Conservation (phyloP, 2,797 vertebrate species). For the Pseudotriccus pelzelni region DNA sequence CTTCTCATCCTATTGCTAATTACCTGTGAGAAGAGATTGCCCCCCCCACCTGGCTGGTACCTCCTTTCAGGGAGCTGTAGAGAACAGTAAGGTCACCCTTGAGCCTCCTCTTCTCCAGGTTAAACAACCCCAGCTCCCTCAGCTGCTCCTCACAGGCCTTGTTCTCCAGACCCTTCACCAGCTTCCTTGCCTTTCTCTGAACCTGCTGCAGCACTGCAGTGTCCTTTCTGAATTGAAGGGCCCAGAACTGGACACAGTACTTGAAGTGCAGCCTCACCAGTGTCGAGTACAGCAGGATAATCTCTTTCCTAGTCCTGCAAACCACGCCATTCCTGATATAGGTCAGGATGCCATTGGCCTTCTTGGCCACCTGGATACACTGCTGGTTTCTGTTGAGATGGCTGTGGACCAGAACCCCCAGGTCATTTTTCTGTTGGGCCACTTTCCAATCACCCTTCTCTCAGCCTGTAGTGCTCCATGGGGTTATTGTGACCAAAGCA, state of each 20-base stretch:
- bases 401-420: background rate
- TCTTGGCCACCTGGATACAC: background rate
- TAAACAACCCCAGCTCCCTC: background rate
- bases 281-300: rapidly evolving
- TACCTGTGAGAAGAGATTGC: background rate
- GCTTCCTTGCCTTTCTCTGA: background rate
- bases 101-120: background rate
- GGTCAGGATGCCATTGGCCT: background rate
- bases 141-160: background rate
- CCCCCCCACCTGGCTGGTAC: background rate
- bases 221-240: background rate
- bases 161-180: background rate
- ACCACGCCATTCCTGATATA: background rate
- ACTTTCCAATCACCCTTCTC: background rate
- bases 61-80: background rate
- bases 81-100: background rate
- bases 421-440: background rate
- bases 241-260: background rate
- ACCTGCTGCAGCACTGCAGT: background rate
- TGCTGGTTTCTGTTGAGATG: background rate
- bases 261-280: background rate
- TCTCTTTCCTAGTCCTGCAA: background rate
- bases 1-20: background rate
- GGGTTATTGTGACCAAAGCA: background rate
- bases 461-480: background rate